Conservation (phyloP, 2,113 vertebrate genomes). For the Crotalus horridus region DNA sequence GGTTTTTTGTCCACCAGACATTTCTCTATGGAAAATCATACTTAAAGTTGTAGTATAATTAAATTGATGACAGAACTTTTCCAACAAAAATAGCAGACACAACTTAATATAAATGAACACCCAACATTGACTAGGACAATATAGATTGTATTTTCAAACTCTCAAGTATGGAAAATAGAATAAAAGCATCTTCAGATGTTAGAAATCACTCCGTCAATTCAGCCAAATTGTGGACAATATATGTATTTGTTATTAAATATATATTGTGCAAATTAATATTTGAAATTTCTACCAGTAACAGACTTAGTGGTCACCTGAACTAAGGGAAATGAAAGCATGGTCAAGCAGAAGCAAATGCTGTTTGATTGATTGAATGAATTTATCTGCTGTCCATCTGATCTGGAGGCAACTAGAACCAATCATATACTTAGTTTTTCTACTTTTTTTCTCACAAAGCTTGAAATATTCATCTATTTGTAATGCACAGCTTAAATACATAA, state of each 20-base stretch:
- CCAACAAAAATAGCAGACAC: background rate
- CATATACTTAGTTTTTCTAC: background rate
- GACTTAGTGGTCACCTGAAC: background rate
- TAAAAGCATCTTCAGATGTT: background rate
- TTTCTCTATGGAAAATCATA: conserved; percentile 10
- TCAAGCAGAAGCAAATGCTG: background rate
- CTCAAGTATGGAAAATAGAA: background rate
- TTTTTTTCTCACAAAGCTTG: background rate
- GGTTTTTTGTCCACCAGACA: background rate
- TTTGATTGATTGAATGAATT: background rate
- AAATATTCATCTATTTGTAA: background rate
- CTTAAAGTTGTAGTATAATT: background rate
- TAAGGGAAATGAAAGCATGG: background rate
- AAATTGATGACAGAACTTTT: background rate
- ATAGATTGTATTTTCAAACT: background rate
- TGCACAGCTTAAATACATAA: background rate
- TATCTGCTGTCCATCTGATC: background rate
- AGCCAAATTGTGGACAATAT: background rate
- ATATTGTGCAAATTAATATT: background rate
- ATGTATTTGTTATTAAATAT: background rate
- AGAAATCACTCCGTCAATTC: background rate
- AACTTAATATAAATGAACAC: background rate
- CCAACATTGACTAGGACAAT: background rate
- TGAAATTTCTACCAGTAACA: background rate
- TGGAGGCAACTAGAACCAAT: background rate